A percentile compares a stretch with the other conserved stretches of the same genome.
phyloP scores from a whole-genome alignment of 2,888 invertebrate species.

The Drosophila meridiana region DNA sequence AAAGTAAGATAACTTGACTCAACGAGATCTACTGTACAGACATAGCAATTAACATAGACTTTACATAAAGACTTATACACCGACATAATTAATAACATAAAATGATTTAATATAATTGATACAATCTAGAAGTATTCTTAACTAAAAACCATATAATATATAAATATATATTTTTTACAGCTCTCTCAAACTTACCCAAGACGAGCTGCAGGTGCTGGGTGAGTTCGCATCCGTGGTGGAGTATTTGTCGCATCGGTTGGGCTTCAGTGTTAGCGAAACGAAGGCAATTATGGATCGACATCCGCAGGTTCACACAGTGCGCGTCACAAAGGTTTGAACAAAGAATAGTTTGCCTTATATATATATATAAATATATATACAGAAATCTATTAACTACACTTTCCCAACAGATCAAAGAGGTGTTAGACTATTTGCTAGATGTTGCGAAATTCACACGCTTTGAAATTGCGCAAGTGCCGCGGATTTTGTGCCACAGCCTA shows the following conservation, averaged over 20 bases:
- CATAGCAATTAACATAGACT: no score
- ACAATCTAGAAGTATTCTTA: no score
- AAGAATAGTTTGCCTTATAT: background rate
- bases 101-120: no score
- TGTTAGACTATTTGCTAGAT: constrained; percentile 87
- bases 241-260: constrained; percentile 86
- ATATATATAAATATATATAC: background rate
- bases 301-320: constrained; percentile 86
- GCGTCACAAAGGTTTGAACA: constrained; percentile 86
- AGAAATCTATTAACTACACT: background rate
- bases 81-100: no score
- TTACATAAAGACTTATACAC: no score
- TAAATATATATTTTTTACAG: constrained; percentile 54
- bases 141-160: background rate
- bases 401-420: constrained; percentile 86
- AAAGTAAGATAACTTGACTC: no score
- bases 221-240: constrained; percentile 86
- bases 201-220: constrained; percentile 86
- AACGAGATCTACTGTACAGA: no score
- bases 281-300: constrained; percentile 86
- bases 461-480: constrained; percentile 86
- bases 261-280: constrained; percentile 85
- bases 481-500: constrained; percentile 87
- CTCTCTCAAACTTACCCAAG: constrained; percentile 80
- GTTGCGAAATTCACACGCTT: constrained; percentile 86